Percentiles rank a stretch among this genome's conserved stretches.
Conservation (phyloP, 2,113 vertebrate species). For the Leptocoma aspasia region DNA sequence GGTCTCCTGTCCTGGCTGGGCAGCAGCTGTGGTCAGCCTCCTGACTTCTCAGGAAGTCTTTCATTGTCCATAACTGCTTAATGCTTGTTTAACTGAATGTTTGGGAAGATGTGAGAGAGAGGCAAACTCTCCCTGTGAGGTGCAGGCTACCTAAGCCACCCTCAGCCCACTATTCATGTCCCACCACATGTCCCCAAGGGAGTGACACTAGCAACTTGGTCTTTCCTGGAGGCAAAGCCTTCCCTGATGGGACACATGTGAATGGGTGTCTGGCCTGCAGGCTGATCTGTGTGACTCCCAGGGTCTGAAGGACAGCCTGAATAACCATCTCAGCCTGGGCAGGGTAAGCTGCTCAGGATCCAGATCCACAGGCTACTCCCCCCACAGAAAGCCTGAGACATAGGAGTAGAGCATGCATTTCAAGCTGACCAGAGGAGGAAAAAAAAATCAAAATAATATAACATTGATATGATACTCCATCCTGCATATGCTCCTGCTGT, state of each 20-base stretch:
- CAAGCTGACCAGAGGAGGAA: not conserved
- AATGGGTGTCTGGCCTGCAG: not conserved
- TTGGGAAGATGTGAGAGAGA: not conserved
- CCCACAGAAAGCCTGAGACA: not conserved
- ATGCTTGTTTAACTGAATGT: not conserved
- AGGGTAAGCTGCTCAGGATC: not conserved
- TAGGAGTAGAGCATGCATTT: accelerated
- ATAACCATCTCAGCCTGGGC: not conserved
- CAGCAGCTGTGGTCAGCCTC: not conserved
- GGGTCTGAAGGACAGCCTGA: not conserved
- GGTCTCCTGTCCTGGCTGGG: not conserved
- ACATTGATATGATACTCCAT: not conserved
- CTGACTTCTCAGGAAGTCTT: not conserved
- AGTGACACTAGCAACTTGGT: not conserved
- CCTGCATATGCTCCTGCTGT: not conserved
- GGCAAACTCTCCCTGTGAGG: not conserved
- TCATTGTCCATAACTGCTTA: not conserved
- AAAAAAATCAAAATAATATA: not conserved
- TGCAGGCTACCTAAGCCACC: conserved; percentile 46
- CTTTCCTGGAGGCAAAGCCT: not conserved
- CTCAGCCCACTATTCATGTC: conserved; percentile 48
- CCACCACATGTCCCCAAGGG: not conserved
- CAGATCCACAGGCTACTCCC: not conserved
- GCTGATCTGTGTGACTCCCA: not conserved
- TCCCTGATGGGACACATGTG: not conserved